Base-by-base conservation (phyloP, 2,113 vertebrate genomes). In the Ciconia stormi region DNA sequence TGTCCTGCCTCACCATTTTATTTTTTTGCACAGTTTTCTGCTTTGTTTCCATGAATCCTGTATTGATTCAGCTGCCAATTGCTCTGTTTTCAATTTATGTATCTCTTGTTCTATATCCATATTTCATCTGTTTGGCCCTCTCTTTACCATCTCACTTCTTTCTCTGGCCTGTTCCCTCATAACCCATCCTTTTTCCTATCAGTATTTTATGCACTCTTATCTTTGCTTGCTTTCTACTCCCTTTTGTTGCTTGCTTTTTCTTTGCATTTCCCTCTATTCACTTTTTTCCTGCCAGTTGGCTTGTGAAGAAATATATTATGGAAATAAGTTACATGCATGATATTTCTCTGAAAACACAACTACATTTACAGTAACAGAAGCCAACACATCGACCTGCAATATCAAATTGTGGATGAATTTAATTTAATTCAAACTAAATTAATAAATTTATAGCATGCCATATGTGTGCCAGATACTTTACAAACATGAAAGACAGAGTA, bases 291-390 rank as follows among this genome's bases (percentile, higher is more conserved):
- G 26, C 23, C 73, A 89, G 30, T 36, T 90, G 36, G 30, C 18
- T 82, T 94, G 36, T 62, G 29, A 71, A 55, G 47, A 96, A 93
- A 91, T 52, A 26, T 63, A 82, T 59, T 87, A 63, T 32, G 23
- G 40, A 65, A 81, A 94, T 16, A 58, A 94, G 29, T 63, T 92
- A 70, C 36, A 77, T 40, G 50, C 22, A 55, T 59, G 67, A 85
- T 93, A 89, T 90, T 94, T 96, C 59, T 90, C 67, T 81, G 81
- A 95, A 95, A 95, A 89, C 84, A 91, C 27, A 88, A 72, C 67
- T 95, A 27, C 58, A 81, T 94, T 93, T 96, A 73, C 80, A 50
- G 82, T 83, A 92, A 93, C n/a, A 74, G 58, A 93, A 97, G 47
- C 29, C 67, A 94, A 59, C 22, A 71, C 44, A 59, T 74, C 0